Base-by-base conservation (phyloP, 2,888 invertebrate genomes). In the Tanytarsus gracilentus region DNA sequence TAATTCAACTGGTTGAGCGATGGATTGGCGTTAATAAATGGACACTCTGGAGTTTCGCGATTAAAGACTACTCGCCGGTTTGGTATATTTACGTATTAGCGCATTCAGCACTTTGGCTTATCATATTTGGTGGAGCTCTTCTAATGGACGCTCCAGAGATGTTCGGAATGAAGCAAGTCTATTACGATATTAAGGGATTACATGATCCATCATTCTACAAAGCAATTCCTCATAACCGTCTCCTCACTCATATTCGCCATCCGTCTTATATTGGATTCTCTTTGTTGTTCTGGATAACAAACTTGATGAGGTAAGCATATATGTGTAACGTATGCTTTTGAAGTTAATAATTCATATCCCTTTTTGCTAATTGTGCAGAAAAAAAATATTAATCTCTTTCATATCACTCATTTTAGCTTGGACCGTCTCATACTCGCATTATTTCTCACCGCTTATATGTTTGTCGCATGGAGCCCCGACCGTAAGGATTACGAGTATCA, bases 141-240 rank as follows among this genome's bases (percentile, higher is more conserved):
- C 79, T 81, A 66, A 78, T 82, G 77, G 83, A 83, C 67, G 72
- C 81, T 21, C 75, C 78, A 1, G 82, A 83, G 66, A 68, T 83
- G 3, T 65, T 79, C 25, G 83, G 83, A 3, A 68, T 82, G 4
- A 83, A 82, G 67, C 83, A 83, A 69, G 76, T 80, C 5, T 81
- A 79, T 67, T 82, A 81, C 63, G 76, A 76, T 64, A 65, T 81
- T 18, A 75, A 76, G 49, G 72, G 73, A 16, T 73, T 77, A 62
- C 75, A 76, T 7, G 73, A 74, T 36, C 80, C 82, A 0, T 71
- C 77, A 62, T 65, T 69, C 1, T 75, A 76, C 62, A 83, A 83
- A 69, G 79, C 81, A 0, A 66, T 64, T 14, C 77, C 78, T 62
- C 67, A 81, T 53, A 74, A 75, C 52, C 71, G 76, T 64, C 72